Conservation (phyloP, 2,888 invertebrate genomes). For the Parasteatoda lunata region DNA sequence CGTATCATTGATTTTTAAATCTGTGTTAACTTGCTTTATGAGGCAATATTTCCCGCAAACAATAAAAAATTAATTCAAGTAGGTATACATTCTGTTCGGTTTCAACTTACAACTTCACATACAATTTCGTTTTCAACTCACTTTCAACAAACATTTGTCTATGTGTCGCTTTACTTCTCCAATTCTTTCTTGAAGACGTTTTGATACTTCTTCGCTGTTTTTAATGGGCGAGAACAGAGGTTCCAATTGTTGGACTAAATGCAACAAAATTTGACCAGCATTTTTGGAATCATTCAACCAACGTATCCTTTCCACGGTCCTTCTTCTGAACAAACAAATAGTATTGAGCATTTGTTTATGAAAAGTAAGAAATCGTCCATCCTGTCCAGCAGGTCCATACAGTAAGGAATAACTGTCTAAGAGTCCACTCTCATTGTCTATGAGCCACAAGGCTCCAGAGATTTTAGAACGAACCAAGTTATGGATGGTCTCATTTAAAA, state of each 20-base stretch:
- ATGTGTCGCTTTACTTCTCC: constrained; percentile 71
- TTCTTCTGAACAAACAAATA: constrained; percentile 73
- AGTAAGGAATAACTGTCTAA: constrained; percentile 74
- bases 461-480: constrained; percentile 73
- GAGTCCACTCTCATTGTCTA: constrained; percentile 75
- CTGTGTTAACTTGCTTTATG: too few species aligned
- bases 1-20: too few species aligned
- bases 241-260: constrained; percentile 69
- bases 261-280: constrained; percentile 70
- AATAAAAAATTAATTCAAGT: too few species aligned
- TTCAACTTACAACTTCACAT: too few species aligned
- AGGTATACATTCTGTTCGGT: too few species aligned
- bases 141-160: constrained; percentile 18
- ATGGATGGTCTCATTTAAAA: constrained; percentile 74
- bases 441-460: constrained; percentile 74
- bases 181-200: constrained; percentile 70
- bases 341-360: constrained; percentile 73
- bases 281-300: constrained; percentile 63
- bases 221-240: constrained; percentile 70
- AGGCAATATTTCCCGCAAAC: too few species aligned
- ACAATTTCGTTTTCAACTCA: too few species aligned
- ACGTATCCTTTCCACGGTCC: constrained; percentile 70
- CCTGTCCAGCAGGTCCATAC: constrained; percentile 70
- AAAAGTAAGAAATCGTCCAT: constrained; percentile 72
- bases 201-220: constrained; percentile 67